Percentiles rank a stretch among this genome's conserved stretches.
These are phyloP conservation scores for Chlamydotis undulata DNA, from an alignment of 2,113 vertebrate species.

Conservation along the genomic window DNA sequence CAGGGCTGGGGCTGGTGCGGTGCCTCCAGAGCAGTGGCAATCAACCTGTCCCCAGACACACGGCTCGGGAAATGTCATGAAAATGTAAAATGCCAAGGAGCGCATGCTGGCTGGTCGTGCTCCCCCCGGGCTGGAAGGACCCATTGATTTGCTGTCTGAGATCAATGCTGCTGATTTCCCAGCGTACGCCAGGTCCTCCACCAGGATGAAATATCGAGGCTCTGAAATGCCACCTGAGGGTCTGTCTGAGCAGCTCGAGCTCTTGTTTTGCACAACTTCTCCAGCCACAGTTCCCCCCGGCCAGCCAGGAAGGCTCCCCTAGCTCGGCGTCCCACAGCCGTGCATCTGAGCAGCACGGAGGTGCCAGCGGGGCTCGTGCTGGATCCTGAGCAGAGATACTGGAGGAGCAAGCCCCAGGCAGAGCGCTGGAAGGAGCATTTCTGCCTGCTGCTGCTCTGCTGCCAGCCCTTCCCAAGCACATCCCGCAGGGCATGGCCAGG, in stretches of 20 bases:
- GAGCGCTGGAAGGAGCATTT: neutral
- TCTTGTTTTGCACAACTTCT: neutral
- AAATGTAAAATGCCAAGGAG: conserved; percentile 62
- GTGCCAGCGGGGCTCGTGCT: neutral
- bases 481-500: neutral
- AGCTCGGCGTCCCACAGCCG: rapidly evolving
- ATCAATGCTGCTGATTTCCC: neutral
- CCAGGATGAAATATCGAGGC: neutral
- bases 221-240: neutral
- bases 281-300: rapidly evolving
- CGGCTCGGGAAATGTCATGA: neutral
- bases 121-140: neutral
- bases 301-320: neutral
- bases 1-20: neutral
- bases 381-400: neutral
- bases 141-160: neutral
- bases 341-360: neutral
- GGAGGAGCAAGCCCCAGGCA: neutral
- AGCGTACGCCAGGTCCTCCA: neutral
- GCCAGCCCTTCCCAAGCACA: neutral
- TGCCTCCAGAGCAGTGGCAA: neutral
- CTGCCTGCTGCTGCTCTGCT: neutral
- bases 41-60: neutral
- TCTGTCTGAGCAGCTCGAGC: neutral
- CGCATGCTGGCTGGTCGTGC: neutral